Evolutionary conservation across 2,888 invertebrate genomes (phyloP).

Genomic region (Belgica antarctica): DNA sequence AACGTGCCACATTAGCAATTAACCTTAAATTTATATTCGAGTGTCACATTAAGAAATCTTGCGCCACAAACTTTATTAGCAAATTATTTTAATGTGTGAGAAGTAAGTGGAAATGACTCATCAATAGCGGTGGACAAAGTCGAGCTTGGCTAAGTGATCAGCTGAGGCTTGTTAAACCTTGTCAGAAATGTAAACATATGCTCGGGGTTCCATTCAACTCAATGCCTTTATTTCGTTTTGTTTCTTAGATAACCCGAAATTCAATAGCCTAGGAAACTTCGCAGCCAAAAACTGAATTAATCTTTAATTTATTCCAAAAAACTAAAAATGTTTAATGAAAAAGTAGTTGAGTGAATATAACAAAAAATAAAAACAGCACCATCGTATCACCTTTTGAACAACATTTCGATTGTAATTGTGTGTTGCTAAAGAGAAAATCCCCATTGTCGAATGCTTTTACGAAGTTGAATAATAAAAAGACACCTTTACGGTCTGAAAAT

Average conservation of each 20-base stretch:
- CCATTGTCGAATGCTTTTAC: slow-evolving; percentile 4
- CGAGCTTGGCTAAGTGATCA: background rate
- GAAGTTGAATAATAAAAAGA: slow-evolving; percentile 40
- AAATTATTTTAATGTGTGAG: no score
- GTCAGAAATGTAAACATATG: background rate
- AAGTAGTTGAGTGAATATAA: background rate
- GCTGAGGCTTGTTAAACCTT: background rate
- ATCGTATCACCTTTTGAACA: slow-evolving; percentile 23
- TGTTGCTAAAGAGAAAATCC: background rate
- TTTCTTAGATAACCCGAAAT: background rate
- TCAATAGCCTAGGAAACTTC: slow-evolving; percentile 17
- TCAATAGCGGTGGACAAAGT: background rate
- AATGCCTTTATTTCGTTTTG: background rate
- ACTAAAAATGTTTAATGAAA: background rate
- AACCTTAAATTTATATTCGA: slow-evolving; percentile 28
- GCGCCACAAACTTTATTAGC: slow-evolving; percentile 25
- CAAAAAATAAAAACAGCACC: slow-evolving; percentile 4
- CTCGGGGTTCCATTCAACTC: slow-evolving; percentile 3
- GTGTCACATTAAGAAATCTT: slow-evolving; percentile 24
- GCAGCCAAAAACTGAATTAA: slow-evolving; percentile 18
- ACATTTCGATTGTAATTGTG: background rate
- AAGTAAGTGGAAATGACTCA: slow-evolving; percentile 7
- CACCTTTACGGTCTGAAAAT: slow-evolving; percentile 42
- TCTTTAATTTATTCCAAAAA: slow-evolving; percentile 21
- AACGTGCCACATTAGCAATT: slow-evolving; percentile 25